These are phyloP conservation scores for Orthosia gracilis DNA, from an alignment of 2,888 invertebrate genomes.

Conservation along the genomic window DNA sequence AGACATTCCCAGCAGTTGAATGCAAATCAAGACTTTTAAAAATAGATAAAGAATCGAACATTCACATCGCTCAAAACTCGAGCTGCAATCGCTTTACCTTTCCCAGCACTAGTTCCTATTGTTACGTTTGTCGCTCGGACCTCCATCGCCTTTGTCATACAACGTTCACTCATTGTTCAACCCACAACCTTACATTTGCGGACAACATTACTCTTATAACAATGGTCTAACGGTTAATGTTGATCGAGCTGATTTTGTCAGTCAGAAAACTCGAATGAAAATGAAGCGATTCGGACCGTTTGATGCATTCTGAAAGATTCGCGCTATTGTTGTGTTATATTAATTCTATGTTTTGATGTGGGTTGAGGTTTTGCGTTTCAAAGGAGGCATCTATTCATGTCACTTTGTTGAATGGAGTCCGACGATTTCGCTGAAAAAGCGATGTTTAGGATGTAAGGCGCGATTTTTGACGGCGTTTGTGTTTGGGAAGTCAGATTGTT, in stretches of 20 bases:
- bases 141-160: conserved; percentile 68
- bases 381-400: conserved; percentile 68
- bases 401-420: conserved; percentile 63
- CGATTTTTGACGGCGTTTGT: conserved; percentile 35
- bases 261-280: conserved; percentile 75
- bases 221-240: conserved; percentile 54
- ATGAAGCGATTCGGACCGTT: conserved; percentile 79
- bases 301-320: conserved; percentile 77
- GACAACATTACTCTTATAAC: conserved; percentile 29
- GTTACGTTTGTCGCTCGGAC: conserved; percentile 67
- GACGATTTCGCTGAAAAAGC: conserved; percentile 50
- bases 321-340: conserved; percentile 76
- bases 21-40: conserved; percentile 50
- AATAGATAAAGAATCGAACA: conserved; percentile 52
- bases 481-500: conserved; percentile 27
- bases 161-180: conserved; percentile 68
- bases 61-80: conserved; percentile 48
- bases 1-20: conserved; percentile 24
- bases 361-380: conserved; percentile 73
- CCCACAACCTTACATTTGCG: conserved; percentile 46
- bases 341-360: conserved; percentile 79
- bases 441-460: conserved; percentile 29
- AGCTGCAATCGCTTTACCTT: conserved; percentile 45
- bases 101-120: conserved; percentile 63
- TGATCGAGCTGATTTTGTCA: conserved; percentile 5